Conservation (phyloP, 2,797 vertebrate species). For the Pristis pectinata region DNA sequence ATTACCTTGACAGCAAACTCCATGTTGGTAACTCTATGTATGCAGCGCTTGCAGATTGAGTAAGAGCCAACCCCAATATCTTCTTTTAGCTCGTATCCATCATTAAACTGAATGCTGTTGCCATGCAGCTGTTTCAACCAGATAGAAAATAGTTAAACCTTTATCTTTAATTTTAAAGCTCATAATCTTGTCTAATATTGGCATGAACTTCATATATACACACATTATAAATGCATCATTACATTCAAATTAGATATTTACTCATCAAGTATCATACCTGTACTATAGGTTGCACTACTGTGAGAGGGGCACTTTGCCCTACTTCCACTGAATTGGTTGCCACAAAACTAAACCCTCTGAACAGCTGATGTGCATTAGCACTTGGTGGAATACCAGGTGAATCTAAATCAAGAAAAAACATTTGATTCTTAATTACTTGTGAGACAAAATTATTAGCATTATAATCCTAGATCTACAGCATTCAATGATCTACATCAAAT, state of each 20-base stretch:
- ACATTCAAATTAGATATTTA: conserved; percentile 39
- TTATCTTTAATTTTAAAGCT: not conserved
- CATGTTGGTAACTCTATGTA: conserved; percentile 77
- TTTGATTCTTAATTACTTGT: not conserved
- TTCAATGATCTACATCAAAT: not conserved
- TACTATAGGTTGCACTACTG: conserved; percentile 83
- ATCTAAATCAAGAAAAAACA: conserved; percentile 58
- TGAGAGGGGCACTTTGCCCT: conserved; percentile 77
- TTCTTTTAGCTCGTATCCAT: conserved; percentile 87
- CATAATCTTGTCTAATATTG: not conserved
- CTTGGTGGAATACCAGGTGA: conserved; percentile 96
- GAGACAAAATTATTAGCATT: not conserved
- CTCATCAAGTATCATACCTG: conserved; percentile 62
- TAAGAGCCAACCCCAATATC: conserved; percentile 95
- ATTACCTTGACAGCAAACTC: conserved; percentile 94
- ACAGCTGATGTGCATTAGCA: conserved; percentile 94
- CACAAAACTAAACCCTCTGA: conserved; percentile 98
- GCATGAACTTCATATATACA: not conserved
- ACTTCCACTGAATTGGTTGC: conserved; percentile 81
- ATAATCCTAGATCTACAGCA: not conserved
- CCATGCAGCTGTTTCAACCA: conserved; percentile 71
- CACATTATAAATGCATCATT: not conserved
- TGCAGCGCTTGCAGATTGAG: conserved; percentile 90
- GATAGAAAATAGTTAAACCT: conserved; percentile 31
- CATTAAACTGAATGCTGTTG: conserved; percentile 75